A percentile compares a stretch with the other conserved stretches of the same genome.
Evolutionary conservation across 2,888 invertebrate genomes (phyloP).

Genomic region (Xanthia icteritia): DNA sequence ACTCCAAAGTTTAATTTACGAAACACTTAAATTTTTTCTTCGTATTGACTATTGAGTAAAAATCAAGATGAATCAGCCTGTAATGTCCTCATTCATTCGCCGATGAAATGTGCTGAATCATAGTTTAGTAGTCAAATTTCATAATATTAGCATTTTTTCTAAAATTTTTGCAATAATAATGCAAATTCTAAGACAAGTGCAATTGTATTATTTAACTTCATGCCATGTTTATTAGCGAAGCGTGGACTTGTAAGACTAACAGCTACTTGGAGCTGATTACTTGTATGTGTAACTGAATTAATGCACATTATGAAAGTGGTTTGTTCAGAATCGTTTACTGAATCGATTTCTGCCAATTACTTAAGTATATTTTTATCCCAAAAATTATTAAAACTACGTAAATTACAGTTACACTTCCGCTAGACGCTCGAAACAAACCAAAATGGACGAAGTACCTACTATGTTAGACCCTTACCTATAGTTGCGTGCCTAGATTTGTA

Average conservation of each 20-base stretch:
- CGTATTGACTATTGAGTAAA: conserved; percentile 34
- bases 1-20: conserved; percentile 13
- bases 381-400: too few species aligned
- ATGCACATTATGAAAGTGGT: too few species aligned
- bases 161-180: background rate
- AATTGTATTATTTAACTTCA: background rate
- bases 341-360: too few species aligned
- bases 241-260: background rate
- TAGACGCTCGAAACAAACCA: too few species aligned
- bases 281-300: too few species aligned
- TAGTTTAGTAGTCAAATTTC: background rate
- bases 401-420: too few species aligned
- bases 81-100: conserved; percentile 18
- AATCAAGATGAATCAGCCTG: conserved; percentile 24
- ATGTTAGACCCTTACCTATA: too few species aligned
- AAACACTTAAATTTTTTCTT: conserved; percentile 16
- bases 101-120: conserved; percentile 30
- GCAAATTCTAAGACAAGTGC: too few species aligned
- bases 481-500: too few species aligned
- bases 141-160: background rate
- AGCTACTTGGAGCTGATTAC: background rate
- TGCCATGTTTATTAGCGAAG: background rate
- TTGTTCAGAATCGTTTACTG: too few species aligned
- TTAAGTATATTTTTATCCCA: too few species aligned
- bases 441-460: too few species aligned